phyloP scores from a whole-genome alignment of 2,113 vertebrate species.

The Tursiops truncatus region DNA sequence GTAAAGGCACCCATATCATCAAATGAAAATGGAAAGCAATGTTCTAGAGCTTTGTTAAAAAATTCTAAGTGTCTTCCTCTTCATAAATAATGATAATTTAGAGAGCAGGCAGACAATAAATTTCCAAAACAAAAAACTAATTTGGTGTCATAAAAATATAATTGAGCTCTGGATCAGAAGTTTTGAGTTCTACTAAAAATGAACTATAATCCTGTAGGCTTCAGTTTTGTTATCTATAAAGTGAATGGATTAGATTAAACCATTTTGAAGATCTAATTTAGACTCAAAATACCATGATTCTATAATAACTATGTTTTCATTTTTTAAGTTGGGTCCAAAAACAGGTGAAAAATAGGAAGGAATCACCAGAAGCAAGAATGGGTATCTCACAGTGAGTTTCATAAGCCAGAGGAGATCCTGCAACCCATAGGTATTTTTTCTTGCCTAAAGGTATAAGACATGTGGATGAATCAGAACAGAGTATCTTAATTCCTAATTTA shows the following conservation, averaged over 20 bases:
- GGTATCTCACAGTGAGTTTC: background rate
- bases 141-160: background rate
- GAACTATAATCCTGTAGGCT: background rate
- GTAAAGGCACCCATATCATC: background rate
- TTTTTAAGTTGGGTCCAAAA: background rate
- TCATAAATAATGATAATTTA: background rate
- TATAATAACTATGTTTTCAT: background rate
- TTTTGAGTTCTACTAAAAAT: background rate
- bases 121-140: background rate
- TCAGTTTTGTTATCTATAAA: background rate
- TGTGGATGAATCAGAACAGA: background rate
- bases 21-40: background rate
- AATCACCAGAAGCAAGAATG: background rate
- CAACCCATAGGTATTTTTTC: background rate
- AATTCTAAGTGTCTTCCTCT: background rate
- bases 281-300: background rate
- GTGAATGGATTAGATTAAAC: background rate
- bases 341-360: background rate
- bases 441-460: background rate
- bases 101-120: background rate
- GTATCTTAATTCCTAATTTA: slow-evolving; percentile 29
- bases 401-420: background rate
- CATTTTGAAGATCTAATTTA: background rate
- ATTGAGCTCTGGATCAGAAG: background rate
- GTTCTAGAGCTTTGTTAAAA: background rate